These are phyloP conservation scores for Crotophaga sulcirostris DNA, from an alignment of 2,113 vertebrate species.

Conservation along the genomic window DNA sequence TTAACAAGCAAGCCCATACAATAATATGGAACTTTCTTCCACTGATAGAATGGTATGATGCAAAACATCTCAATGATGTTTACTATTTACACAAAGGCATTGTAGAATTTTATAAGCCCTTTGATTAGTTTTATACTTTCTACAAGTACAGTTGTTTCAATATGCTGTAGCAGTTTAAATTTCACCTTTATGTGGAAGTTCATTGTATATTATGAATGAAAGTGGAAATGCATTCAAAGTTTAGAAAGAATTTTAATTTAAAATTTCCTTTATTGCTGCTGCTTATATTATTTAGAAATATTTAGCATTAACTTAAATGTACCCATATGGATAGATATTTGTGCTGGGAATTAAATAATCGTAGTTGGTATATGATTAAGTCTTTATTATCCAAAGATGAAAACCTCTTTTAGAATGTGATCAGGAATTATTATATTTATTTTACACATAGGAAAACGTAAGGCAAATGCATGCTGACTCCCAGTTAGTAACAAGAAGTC, in stretches of 20 bases:
- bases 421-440: neutral
- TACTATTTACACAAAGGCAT: neutral
- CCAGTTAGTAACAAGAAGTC: neutral
- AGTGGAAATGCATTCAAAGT: neutral
- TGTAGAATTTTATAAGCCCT: neutral
- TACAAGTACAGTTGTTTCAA: neutral
- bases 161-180: neutral
- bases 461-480: neutral
- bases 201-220: neutral
- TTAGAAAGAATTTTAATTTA: neutral
- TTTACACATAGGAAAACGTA: neutral
- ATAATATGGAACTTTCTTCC: neutral
- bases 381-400: neutral
- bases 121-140: neutral
- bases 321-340: neutral
- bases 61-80: neutral
- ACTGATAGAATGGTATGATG: neutral
- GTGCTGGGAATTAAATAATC: neutral
- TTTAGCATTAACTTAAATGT: neutral
- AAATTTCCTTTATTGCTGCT: neutral
- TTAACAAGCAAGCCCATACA: neutral
- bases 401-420: neutral
- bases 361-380: neutral
- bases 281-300: neutral
- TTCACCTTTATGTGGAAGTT: neutral